A percentile compares a stretch with the other conserved stretches of the same genome.
These are phyloP conservation scores for Paramisgurnus dabryanus DNA, from an alignment of 2,113 vertebrate genomes.

Conservation along the genomic window DNA sequence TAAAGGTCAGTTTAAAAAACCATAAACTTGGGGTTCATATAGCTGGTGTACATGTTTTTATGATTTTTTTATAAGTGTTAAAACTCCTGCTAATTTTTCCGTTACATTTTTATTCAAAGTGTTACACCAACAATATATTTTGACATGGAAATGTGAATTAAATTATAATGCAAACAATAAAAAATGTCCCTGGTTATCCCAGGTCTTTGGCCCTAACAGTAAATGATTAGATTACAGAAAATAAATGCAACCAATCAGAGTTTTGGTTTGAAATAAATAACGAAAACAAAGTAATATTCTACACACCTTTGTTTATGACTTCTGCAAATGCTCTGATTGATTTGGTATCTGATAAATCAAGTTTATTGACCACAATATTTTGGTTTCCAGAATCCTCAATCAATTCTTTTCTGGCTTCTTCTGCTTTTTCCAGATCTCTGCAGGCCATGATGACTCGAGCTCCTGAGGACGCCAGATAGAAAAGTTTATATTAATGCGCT, in stretches of 20 bases:
- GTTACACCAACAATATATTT: no score
- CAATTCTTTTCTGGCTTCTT: slow-evolving; percentile 68
- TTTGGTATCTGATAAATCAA: slow-evolving; percentile 76
- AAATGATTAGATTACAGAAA: background rate
- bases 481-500: background rate
- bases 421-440: slow-evolving; percentile 74
- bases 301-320: slow-evolving; percentile 69
- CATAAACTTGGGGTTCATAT: no score
- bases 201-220: no score
- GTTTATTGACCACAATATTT: slow-evolving; percentile 69
- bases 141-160: no score
- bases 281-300: background rate
- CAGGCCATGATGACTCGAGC: slow-evolving; percentile 77
- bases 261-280: background rate
- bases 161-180: no score
- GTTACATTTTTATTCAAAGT: no score
- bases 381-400: slow-evolving; percentile 74
- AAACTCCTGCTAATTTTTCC: no score
- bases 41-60: no score
- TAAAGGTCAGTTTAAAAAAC: no score
- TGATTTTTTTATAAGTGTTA: no score
- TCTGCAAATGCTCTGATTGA: slow-evolving; percentile 75
- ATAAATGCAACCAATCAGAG: background rate
- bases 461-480: slow-evolving; percentile 59
- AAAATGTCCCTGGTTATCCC: no score